Evolutionary conservation across 1,140 invertebrate species (phyloP), one percentile per base, ranked within the genome.

Genomic region (Drosophila sulfurigaster): DNA sequence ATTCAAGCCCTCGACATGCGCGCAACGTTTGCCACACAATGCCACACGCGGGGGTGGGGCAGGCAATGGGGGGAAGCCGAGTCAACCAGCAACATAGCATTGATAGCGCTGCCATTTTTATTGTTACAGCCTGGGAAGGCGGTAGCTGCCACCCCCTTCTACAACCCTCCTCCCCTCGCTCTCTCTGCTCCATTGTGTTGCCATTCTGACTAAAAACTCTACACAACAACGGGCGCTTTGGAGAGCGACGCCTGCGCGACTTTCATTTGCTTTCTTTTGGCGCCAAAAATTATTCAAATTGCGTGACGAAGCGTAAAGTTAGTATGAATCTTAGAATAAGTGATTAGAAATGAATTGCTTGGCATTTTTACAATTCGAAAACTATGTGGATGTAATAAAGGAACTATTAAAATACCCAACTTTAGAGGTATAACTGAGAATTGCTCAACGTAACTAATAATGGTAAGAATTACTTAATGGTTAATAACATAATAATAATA

Each of bases 21-120:
- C 85, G 85, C 81, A 83, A 57, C 68, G 62, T 28, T 25, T 38
- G 35, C 16, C 62, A 49, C 46, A 52, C 52, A 69, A 30, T 15
- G 32, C 28, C 25, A 38, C 62, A 52, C 43, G 10, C 38, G 11
- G 1, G 41, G 41, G 25, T 7, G 41, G 41, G 41, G 41, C 2
- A 13, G 41, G 41, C 54, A 57, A 25, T 25, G 3, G 20, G 20
- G 20, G 20, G 11, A 5, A 49, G 43, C 7, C 35, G 25, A 11
- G 41, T 2, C 45, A 45, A 15, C 8, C 10, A 15, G 35, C 28
- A 38, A 15, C 11, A 38, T 10, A 38, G 35, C 46, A 32, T 60
- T 69, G 59, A 63, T 62, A 83, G 52, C 81, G 78, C 83, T 88
- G 81, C 83, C 85, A 88, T 88, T 88, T 88, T 88, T 89, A 83